Conservation (phyloP, 2,888 invertebrate species). For the Xanthorhoe designata region DNA sequence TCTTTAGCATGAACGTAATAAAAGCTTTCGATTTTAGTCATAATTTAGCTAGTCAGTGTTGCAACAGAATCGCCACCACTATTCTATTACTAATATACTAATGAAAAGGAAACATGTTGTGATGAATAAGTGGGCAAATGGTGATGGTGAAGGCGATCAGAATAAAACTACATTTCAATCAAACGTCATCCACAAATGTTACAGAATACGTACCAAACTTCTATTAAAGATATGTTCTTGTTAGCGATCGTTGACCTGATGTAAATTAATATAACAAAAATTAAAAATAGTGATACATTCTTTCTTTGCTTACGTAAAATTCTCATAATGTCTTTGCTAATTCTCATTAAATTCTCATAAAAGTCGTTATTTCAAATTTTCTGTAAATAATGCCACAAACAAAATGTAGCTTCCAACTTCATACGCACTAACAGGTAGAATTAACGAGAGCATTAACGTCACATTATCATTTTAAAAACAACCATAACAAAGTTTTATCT, state of each 20-base stretch:
- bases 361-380: not conserved
- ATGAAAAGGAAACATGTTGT: too few relatives aligned
- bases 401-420: slow-evolving; percentile 13
- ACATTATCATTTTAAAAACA: slow-evolving; percentile 39
- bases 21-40: too few relatives aligned
- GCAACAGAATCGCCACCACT: too few relatives aligned
- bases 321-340: not conserved
- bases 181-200: not conserved
- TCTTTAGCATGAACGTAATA: too few relatives aligned
- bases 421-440: slow-evolving; percentile 33
- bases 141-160: too few relatives aligned
- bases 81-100: too few relatives aligned
- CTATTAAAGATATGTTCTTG: not conserved
- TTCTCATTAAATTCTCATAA: too few relatives aligned
- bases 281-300: not conserved
- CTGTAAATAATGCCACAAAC: slow-evolving; percentile 3
- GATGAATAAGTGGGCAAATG: too few relatives aligned
- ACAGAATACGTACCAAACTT: not conserved
- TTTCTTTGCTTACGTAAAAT: not conserved
- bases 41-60: too few relatives aligned
- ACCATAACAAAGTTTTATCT: slow-evolving; percentile 35
- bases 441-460: slow-evolving; percentile 39
- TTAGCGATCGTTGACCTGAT: not conserved
- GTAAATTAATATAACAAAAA: not conserved
- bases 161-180: not conserved